phyloP scores from a whole-genome alignment of 2,888 invertebrate genomes.

The Syrista parreyssii region DNA sequence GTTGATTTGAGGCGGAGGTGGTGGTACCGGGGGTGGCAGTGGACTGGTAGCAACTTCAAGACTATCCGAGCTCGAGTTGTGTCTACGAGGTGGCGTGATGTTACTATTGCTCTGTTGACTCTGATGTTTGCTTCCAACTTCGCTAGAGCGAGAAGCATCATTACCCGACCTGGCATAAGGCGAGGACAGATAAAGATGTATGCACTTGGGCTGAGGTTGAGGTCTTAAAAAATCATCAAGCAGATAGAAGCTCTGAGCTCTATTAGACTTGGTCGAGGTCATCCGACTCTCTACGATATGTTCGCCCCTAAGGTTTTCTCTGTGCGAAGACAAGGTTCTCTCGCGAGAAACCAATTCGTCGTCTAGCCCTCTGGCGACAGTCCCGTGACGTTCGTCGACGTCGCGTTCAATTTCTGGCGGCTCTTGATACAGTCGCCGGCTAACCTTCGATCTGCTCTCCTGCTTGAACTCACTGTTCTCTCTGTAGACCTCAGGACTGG shows the following conservation, averaged over 20 bases:
- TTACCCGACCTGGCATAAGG: constrained; percentile 40
- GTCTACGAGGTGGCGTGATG: constrained; percentile 60
- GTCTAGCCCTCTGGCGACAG: constrained; percentile 26
- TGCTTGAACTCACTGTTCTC: constrained; percentile 50
- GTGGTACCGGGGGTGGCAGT: constrained; percentile 67
- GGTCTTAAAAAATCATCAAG: constrained; percentile 67
- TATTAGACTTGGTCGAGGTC: constrained; percentile 53
- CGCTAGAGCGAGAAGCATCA: constrained; percentile 20
- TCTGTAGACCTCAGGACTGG: constrained; percentile 39
- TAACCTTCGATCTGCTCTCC: constrained; percentile 48
- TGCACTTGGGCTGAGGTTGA: constrained; percentile 52
- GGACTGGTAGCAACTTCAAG: constrained; percentile 63
- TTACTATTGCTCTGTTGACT: constrained; percentile 45
- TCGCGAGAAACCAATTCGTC: constrained; percentile 18
- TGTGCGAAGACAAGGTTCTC: neutral
- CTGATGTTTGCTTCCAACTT: constrained; percentile 23
- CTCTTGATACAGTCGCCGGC: constrained; percentile 55
- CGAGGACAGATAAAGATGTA: constrained; percentile 61
- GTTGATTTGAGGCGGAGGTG: constrained; percentile 64
- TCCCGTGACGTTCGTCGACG: constrained; percentile 24
- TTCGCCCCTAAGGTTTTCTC: too few relatives aligned
- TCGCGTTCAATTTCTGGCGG: constrained; percentile 28
- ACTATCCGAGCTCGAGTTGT: constrained; percentile 64
- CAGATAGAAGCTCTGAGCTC: constrained; percentile 67
- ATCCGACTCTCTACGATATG: constrained; percentile 3